Conservation (phyloP, 2,888 invertebrate species). For the Cyrtodaria siliqua region DNA sequence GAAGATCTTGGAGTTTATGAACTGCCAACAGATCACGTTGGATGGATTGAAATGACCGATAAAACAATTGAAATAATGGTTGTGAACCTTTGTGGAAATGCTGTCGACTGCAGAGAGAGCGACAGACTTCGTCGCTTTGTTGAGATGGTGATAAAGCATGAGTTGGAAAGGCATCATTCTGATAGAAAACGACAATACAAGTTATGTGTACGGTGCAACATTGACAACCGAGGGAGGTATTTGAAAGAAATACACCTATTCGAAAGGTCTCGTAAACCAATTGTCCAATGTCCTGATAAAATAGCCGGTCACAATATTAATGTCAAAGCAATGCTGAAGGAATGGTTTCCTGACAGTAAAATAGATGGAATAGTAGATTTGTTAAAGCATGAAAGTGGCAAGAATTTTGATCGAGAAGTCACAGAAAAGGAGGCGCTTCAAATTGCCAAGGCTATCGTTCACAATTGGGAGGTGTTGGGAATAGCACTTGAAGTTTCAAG, state of each 20-base stretch:
- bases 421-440: constrained; percentile 3
- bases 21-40: constrained; percentile 28
- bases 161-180: constrained; percentile 1
- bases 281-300: constrained; percentile 3
- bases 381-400: too few species aligned
- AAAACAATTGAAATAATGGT: constrained; percentile 16
- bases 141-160: constrained; percentile 8
- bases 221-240: too few species aligned
- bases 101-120: not conserved
- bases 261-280: not conserved
- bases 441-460: constrained; percentile 19
- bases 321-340: not conserved
- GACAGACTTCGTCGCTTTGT: constrained; percentile 11
- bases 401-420: too few species aligned
- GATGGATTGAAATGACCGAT: constrained; percentile 15
- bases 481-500: constrained; percentile 11
- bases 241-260: too few species aligned
- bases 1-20: constrained; percentile 8
- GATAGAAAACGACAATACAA: constrained; percentile 5
- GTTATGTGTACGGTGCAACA: not conserved
- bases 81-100: not conserved
- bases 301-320: constrained; percentile 1
- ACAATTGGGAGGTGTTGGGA: constrained; percentile 30
- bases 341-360: constrained; percentile 8
- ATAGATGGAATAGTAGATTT: not conserved